A percentile compares a stretch with the other conserved stretches of the same genome.
These are phyloP conservation scores for Limnephilus auricula DNA, from an alignment of 2,888 invertebrate genomes.

Conservation along the genomic window DNA sequence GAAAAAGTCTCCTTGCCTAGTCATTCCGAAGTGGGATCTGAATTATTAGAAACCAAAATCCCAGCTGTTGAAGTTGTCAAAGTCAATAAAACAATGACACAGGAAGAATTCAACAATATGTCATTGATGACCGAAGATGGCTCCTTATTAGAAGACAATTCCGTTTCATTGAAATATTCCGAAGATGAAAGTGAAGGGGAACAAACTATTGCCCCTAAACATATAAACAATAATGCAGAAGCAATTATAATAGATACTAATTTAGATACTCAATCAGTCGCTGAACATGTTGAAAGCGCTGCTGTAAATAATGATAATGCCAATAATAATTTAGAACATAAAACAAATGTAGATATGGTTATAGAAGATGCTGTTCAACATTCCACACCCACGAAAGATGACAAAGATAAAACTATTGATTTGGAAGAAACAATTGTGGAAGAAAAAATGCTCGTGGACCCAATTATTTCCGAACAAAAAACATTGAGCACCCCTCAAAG, in stretches of 20 bases:
- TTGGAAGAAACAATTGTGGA: not conserved
- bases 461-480: constrained; percentile 15
- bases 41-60: not conserved
- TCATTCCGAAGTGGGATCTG: not conserved
- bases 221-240: constrained; percentile 12
- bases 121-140: constrained; percentile 75
- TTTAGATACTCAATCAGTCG: not conserved
- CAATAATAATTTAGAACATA: constrained; percentile 11
- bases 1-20: not conserved
- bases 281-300: not conserved
- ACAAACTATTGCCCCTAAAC: constrained; percentile 2
- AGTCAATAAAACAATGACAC: constrained; percentile 52
- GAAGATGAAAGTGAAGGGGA: constrained; percentile 68
- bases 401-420: constrained; percentile 13
- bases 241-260: constrained; percentile 10
- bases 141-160: constrained; percentile 68
- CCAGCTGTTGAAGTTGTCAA: not conserved
- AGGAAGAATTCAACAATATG: constrained; percentile 67
- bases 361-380: not conserved
- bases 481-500: constrained; percentile 16
- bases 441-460: not conserved
- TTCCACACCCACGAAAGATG: not conserved
- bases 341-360: constrained; percentile 7
- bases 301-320: constrained; percentile 13
- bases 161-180: constrained; percentile 65